These are phyloP conservation scores for Chelonoidis abingdonii DNA, from an alignment of 2,113 vertebrate species.

Conservation along the genomic window DNA sequence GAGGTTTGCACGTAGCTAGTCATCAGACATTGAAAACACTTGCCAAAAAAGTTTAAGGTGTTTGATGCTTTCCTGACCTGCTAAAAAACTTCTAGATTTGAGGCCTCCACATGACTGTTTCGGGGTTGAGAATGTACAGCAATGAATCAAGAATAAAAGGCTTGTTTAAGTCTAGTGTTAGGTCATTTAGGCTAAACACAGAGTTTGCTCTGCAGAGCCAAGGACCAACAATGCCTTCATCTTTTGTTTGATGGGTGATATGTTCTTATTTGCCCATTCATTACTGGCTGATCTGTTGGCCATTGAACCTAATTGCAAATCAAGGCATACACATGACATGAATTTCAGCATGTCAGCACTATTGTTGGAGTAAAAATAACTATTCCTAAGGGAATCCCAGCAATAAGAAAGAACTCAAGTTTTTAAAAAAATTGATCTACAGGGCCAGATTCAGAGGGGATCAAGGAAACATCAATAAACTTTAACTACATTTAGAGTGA, in stretches of 20 bases:
- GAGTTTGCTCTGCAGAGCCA: not conserved
- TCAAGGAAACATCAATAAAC: not conserved
- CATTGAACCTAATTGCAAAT: not conserved
- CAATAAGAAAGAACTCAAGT: not conserved
- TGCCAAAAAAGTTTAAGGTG: not conserved
- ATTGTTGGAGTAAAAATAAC: accelerated
- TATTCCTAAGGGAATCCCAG: not conserved
- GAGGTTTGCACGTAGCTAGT: not conserved
- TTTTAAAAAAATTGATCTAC: not conserved
- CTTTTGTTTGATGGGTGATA: not conserved
- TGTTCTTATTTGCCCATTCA: not conserved
- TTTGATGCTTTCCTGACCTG: not conserved
- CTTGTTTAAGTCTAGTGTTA: not conserved
- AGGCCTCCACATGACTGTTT: not conserved
- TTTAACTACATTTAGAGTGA: not conserved
- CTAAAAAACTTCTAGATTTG: not conserved
- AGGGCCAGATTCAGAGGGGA: not conserved
- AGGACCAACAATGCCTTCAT: not conserved
- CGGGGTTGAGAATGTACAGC: not conserved
- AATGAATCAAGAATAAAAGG: not conserved
- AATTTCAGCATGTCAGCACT: accelerated
- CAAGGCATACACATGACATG: not conserved
- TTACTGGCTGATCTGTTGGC: not conserved
- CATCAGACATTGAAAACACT: not conserved
- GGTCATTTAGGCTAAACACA: not conserved